Conservation (phyloP, 2,113 vertebrate species). For the Dermatemys mawii region DNA sequence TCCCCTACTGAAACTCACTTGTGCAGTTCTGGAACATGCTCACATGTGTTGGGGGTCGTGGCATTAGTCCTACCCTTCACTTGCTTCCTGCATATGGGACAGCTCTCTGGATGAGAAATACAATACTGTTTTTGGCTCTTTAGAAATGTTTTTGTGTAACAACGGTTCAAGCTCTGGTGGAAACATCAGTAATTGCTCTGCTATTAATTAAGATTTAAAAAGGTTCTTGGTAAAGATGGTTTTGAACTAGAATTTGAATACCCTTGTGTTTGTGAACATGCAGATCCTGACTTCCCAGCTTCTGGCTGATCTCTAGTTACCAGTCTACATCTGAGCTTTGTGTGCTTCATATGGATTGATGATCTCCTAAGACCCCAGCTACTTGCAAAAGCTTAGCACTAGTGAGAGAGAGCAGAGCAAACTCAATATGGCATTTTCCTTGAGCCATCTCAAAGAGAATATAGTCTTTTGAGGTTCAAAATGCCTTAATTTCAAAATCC, state of each 20-base stretch:
- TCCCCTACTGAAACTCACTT: not conserved
- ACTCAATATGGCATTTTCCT: not conserved
- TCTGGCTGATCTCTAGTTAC: not conserved
- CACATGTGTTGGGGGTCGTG: not conserved
- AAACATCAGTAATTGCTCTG: not conserved
- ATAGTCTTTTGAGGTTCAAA: not conserved
- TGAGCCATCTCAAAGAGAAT: not conserved
- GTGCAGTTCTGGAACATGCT: not conserved
- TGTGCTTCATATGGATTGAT: not conserved
- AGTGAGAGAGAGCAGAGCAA: not conserved
- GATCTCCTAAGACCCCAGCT: not conserved
- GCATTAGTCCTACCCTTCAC: not conserved
- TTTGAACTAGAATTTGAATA: not conserved
- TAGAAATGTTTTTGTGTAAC: not conserved
- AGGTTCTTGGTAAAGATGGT: not conserved
- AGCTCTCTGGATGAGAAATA: not conserved
- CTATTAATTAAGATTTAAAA: not conserved
- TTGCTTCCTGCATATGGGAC: not conserved
- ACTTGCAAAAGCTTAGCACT: not conserved
- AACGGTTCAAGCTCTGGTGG: not conserved
- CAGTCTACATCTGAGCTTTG: not conserved
- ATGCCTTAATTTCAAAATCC: not conserved
- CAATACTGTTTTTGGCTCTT: not conserved
- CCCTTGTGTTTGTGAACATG: not conserved
- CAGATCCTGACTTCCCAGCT: not conserved